These are phyloP conservation scores for Oryzias melastigma DNA, from an alignment of 2,113 vertebrate genomes.

Conservation along the genomic window DNA sequence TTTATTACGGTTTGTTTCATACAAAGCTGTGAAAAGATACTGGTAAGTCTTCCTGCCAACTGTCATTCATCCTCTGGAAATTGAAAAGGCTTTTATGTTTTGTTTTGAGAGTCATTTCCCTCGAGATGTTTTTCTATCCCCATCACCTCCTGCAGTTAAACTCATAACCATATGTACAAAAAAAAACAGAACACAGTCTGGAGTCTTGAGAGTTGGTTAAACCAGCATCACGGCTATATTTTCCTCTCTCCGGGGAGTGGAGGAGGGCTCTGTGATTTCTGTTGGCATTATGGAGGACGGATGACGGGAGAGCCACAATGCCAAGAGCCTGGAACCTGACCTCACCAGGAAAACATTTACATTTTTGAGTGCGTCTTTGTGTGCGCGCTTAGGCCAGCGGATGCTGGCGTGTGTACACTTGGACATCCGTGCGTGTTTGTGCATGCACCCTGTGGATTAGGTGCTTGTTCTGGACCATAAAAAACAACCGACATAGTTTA, in stretches of 20 bases:
- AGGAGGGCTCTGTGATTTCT: slow-evolving; percentile 30
- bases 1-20: slow-evolving; percentile 15
- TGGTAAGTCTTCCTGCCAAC: slow-evolving; percentile 57
- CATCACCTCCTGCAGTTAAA: slow-evolving; percentile 68
- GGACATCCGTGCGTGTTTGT: slow-evolving; percentile 16
- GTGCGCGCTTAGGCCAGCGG: slow-evolving; percentile 3
- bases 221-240: slow-evolving; percentile 63
- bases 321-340: slow-evolving; percentile 68
- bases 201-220: slow-evolving; percentile 73
- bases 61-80: slow-evolving; percentile 49
- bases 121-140: slow-evolving; percentile 68
- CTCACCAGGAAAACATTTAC: slow-evolving; percentile 70
- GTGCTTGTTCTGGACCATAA: slow-evolving; percentile 41
- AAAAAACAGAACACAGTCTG: slow-evolving; percentile 67
- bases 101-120: slow-evolving; percentile 66
- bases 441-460: slow-evolving; percentile 29
- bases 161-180: slow-evolving; percentile 62
- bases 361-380: slow-evolving; percentile 36
- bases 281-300: slow-evolving; percentile 36
- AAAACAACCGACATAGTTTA: slow-evolving; percentile 58
- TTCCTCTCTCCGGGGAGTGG: slow-evolving; percentile 50
- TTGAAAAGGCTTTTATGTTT: slow-evolving; percentile 68
- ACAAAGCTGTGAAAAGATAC: slow-evolving; percentile 38
- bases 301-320: slow-evolving; percentile 45
- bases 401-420: slow-evolving; percentile 25